A percentile compares a stretch with the other conserved stretches of the same genome.
phyloP scores from a whole-genome alignment of 1,140 invertebrate species.

The Polypedilum pembai region DNA sequence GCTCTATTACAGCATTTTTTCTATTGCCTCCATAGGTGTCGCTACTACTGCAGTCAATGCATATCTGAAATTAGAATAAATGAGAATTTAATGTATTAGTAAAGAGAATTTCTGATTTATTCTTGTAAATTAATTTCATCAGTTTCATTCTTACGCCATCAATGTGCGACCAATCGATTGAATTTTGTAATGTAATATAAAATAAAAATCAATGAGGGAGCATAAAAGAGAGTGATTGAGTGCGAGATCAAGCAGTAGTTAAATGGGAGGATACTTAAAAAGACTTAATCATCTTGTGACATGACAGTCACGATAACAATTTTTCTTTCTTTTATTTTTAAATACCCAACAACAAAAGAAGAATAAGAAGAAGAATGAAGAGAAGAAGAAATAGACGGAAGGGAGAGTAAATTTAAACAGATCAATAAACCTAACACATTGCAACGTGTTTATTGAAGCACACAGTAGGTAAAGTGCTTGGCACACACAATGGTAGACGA shows the following conservation, averaged over 20 bases:
- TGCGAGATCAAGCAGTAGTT: too few relatives aligned
- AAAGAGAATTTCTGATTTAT: background rate
- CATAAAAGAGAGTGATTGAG: too few relatives aligned
- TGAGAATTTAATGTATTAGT: background rate
- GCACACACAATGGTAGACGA: background rate
- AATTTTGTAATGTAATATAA: too few relatives aligned
- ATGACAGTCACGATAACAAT: too few relatives aligned
- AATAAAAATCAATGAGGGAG: too few relatives aligned
- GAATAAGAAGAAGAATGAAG: background rate
- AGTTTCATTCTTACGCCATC: too few relatives aligned
- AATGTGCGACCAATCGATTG: too few relatives aligned
- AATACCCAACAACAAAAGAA: too few relatives aligned
- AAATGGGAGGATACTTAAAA: too few relatives aligned
- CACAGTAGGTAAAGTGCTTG: background rate
- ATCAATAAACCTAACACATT: slow-evolving; percentile 19
- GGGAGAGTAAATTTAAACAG: slow-evolving; percentile 1
- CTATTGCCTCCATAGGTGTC: background rate
- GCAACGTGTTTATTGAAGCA: background rate
- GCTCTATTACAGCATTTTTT: slow-evolving; percentile 6
- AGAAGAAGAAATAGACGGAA: background rate
- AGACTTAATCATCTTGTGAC: too few relatives aligned
- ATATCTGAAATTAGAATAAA: slow-evolving; percentile 10
- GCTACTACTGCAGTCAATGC: background rate
- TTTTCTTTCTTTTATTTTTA: too few relatives aligned
- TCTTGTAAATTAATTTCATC: too few relatives aligned